A percentile compares a stretch with the other conserved stretches of the same genome.
Conservation (phyloP, 2,113 vertebrate genomes). For the Aspiorhynchus laticeps region DNA sequence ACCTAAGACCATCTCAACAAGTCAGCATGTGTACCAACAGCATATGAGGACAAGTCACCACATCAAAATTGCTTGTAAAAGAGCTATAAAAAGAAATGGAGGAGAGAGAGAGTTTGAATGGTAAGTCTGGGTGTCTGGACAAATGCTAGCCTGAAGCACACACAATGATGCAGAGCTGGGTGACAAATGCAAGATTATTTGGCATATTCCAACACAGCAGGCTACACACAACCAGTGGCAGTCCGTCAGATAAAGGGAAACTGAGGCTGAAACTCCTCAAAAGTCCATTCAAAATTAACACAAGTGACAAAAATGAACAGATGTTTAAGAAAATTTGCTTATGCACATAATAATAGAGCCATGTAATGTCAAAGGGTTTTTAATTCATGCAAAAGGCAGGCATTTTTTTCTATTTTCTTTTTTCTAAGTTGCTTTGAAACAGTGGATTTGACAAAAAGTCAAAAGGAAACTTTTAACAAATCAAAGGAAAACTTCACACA, state of each 20-base stretch:
- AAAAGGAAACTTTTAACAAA: neutral
- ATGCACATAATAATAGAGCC: neutral
- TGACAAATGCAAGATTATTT: constrained; percentile 36
- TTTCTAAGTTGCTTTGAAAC: neutral
- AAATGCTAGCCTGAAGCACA: neutral
- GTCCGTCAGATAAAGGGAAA: neutral
- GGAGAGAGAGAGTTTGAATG: constrained; percentile 1
- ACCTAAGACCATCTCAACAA: neutral
- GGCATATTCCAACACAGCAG: constrained; percentile 30
- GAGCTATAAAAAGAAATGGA: neutral
- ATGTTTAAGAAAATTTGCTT: neutral
- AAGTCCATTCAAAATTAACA: neutral
- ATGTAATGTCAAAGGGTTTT: neutral
- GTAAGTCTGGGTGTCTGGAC: constrained; percentile 28
- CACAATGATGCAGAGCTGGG: constrained; percentile 3
- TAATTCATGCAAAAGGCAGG: neutral
- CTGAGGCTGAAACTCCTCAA: neutral
- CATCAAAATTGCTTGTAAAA: neutral
- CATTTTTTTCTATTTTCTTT: neutral
- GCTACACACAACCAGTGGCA: neutral
- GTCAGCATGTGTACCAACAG: constrained; percentile 23
- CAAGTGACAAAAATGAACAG: neutral
- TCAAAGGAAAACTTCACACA: too few relatives aligned
- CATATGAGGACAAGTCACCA: neutral
- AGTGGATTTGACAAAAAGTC: neutral